Evolutionary conservation across 2,888 invertebrate species (phyloP), one percentile per base, ranked within the genome.

Genomic region (Hedya salicella): DNA sequence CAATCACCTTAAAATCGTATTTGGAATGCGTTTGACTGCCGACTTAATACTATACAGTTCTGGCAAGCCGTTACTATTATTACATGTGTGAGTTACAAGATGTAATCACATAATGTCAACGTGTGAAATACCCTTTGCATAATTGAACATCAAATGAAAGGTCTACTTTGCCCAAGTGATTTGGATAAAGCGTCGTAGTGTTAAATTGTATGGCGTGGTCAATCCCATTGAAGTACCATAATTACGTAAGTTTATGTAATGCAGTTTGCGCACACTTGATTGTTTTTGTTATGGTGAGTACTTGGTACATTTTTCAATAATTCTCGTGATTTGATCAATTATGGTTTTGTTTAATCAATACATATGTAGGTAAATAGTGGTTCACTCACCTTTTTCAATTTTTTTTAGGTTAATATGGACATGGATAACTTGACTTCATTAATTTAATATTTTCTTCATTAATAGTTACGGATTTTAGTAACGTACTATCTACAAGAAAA

Each of bases 231-330:
- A 50, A 44, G 65, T 42, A 13, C 17, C 17, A 17, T 36, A 44
- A 44, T 46, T 25, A 44, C 13, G 59, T 46, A 59, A 65, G 36
- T 59, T 59, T 59, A 59, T 52, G 52, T 44, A 65, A 65, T 57
- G n/a, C 32, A 25, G 36, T 32, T n/a, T n/a, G n/a, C n/a, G n/a
- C 25, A 9, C 9, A 32, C 16, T 32, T 21, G 19, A 21, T 2
- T 19, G 13, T 19, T 50, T 46, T 11, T 46, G 19, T 46, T 36
- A 9, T 36, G 6, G 46, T 21, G 11, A 13, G 13, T 21, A n/a
- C 13, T 25, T 14, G n/a, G n/a, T n/a, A n/a, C n/a, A 49, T 49
- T 49, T 49, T 30, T 21, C 30, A 49, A 49, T 21, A 30, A 14
- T 49, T 49, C 14, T 49, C 25, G 14, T 49, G 25, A 25, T 14